phyloP scores from a whole-genome alignment of 2,888 invertebrate genomes.

The Eugnorisma glareosa region DNA sequence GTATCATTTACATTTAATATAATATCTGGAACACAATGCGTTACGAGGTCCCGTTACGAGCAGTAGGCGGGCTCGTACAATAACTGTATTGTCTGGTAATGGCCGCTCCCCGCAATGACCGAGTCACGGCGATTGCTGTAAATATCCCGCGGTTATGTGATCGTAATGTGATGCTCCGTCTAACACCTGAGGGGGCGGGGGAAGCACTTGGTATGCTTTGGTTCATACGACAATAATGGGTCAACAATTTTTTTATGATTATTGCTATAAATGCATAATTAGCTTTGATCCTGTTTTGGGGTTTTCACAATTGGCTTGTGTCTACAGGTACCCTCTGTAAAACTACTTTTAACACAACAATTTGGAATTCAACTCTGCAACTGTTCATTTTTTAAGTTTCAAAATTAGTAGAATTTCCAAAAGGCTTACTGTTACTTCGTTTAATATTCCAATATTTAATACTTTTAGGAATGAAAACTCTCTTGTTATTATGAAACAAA shows the following conservation, averaged over 20 bases:
- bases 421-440: not conserved
- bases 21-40: constrained; percentile 43
- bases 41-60: constrained; percentile 29
- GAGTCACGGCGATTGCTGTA: constrained; percentile 47
- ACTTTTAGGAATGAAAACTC: constrained; percentile 1
- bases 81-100: constrained; percentile 65
- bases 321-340: not conserved
- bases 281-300: not conserved
- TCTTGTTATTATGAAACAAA: constrained; percentile 18
- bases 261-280: not conserved
- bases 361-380: not conserved
- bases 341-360: not conserved
- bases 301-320: not conserved
- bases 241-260: not conserved
- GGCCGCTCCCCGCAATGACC: constrained; percentile 51
- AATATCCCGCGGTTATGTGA: constrained; percentile 52
- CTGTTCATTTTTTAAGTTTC: not conserved
- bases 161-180: constrained; percentile 52
- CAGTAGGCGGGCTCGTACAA: constrained; percentile 43
- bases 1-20: constrained; percentile 31
- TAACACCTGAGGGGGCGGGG: constrained; percentile 16
- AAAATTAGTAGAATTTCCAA: not conserved
- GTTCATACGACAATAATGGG: not conserved
- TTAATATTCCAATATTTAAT: not conserved
- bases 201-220: too few species aligned